phyloP scores from a whole-genome alignment of 2,888 invertebrate genomes.

The Hoplodrina blanda region DNA sequence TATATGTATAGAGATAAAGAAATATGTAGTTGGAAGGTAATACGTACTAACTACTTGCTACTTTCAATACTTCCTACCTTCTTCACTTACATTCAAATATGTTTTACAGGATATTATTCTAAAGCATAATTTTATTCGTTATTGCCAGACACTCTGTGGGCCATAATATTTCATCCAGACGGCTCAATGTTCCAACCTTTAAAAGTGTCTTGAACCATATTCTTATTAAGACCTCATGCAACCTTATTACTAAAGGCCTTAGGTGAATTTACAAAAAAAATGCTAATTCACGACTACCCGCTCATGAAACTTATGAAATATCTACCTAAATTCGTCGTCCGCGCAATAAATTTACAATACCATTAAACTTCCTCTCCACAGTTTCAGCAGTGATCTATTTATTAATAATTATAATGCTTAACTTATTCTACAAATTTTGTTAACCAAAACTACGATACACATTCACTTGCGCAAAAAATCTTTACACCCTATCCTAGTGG shows the following conservation, averaged over 20 bases:
- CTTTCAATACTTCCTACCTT: too few species aligned
- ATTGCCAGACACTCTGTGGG: neutral
- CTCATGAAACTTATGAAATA: slow-evolving; percentile 43
- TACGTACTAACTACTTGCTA: too few species aligned
- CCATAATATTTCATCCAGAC: too few species aligned
- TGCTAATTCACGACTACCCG: slow-evolving; percentile 35
- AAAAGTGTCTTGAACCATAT: neutral
- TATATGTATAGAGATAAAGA: too few species aligned
- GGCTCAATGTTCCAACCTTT: neutral
- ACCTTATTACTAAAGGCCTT: slow-evolving; percentile 3
- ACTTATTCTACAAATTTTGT: slow-evolving; percentile 67
- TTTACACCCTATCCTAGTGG: slow-evolving; percentile 4
- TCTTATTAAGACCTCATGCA: neutral
- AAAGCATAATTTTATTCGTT: neutral
- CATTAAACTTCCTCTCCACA: slow-evolving; percentile 63
- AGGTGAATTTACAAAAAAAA: slow-evolving; percentile 25
- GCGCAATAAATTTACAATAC: slow-evolving; percentile 63
- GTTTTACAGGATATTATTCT: neutral
- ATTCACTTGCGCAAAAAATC: neutral
- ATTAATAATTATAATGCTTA: slow-evolving; percentile 69
- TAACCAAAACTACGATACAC: slow-evolving; percentile 39
- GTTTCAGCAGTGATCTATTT: slow-evolving; percentile 65
- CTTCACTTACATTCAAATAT: neutral
- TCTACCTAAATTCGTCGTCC: slow-evolving; percentile 51
- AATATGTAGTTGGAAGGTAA: too few species aligned